Conservation (phyloP, 2,888 invertebrate genomes). For the Invenusta paracnida region DNA sequence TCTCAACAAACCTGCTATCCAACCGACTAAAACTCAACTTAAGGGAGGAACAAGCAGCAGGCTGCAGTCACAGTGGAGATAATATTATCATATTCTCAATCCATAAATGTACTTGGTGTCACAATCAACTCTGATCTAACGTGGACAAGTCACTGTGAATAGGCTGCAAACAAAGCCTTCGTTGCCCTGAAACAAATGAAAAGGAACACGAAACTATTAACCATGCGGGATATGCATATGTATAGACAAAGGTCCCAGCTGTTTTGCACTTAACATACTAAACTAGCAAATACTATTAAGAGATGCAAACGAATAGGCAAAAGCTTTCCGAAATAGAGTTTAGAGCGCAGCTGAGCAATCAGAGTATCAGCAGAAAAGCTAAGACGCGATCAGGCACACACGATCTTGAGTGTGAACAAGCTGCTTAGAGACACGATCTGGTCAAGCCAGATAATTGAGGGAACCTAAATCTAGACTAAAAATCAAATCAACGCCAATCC, state of each 20-base stretch:
- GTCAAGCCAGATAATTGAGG: background rate
- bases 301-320: background rate
- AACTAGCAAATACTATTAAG: background rate
- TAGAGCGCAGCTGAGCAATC: background rate
- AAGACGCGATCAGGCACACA: background rate
- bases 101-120: too few relatives aligned
- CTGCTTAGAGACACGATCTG: background rate
- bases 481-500: too few relatives aligned
- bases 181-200: background rate
- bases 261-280: background rate
- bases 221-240: background rate
- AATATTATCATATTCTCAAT: background rate
- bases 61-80: background rate
- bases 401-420: too few relatives aligned
- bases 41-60: background rate
- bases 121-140: background rate
- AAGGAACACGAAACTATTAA: background rate
- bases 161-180: background rate
- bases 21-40: background rate
- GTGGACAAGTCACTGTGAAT: background rate
- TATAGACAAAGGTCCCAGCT: background rate
- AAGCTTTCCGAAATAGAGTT: background rate
- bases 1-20: background rate
- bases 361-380: background rate
- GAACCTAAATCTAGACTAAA: background rate